phyloP scores from a whole-genome alignment of 30 jellyfish, hydroid and myxozoan genomes.

The Calvadosia cruxmelitensis region DNA sequence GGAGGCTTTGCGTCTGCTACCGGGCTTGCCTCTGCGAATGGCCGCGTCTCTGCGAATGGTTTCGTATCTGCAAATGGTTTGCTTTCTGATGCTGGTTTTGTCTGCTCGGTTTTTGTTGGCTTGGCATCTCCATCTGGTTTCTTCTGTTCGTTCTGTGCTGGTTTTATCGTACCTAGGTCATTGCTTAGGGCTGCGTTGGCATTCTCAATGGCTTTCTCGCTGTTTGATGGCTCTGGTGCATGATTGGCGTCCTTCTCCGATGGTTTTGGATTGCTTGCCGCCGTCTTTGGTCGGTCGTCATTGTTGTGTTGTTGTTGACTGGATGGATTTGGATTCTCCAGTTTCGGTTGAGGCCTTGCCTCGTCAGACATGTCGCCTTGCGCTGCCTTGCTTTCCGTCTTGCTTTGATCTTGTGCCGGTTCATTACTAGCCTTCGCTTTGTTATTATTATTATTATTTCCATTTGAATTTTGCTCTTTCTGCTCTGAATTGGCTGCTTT shows the following conservation, averaged over 20 bases:
- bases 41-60: not conserved
- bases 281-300: constrained; percentile 2
- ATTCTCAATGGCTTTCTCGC: not conserved
- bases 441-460: no score
- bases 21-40: no score
- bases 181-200: no score
- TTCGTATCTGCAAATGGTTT: not conserved
- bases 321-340: not conserved
- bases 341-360: not conserved
- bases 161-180: not conserved
- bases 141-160: not conserved
- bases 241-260: not conserved
- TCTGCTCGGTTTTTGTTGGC: not conserved
- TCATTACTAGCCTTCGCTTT: not conserved
- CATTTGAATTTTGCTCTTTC: not conserved
- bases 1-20: constrained; percentile 10
- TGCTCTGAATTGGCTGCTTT: no score
- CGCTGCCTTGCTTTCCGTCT: no score
- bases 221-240: not conserved
- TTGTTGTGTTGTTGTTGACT: no score
- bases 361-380: not conserved
- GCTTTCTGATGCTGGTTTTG: not conserved
- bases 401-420: not conserved
- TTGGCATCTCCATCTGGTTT: constrained; percentile 4
- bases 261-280: constrained; percentile 2